A percentile compares a stretch with the other conserved stretches of the same genome.
Conservation (phyloP, 2,888 invertebrate species). For the Camptogramma bilineatum region DNA sequence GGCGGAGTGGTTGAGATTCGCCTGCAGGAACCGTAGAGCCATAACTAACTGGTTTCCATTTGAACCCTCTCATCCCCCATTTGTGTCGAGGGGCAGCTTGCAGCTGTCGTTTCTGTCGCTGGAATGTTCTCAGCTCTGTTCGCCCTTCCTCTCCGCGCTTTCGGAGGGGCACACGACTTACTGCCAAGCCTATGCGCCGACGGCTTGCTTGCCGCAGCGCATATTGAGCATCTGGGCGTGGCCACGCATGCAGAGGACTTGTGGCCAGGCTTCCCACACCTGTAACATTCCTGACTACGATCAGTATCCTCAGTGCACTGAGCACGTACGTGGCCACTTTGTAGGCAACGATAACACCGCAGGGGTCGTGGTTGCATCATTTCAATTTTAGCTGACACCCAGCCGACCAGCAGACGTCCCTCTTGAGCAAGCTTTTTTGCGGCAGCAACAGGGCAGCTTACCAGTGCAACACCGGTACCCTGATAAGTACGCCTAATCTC, state of each 20-base stretch:
- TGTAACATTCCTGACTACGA: constrained; percentile 9
- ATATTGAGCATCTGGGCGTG: neutral
- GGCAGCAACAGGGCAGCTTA: constrained; percentile 21
- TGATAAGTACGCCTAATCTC: constrained; percentile 2
- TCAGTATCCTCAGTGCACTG: constrained; percentile 15
- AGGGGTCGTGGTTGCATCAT: constrained; percentile 2
- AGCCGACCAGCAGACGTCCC: constrained; percentile 33
- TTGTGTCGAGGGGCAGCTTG: too few species aligned
- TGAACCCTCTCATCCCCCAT: too few species aligned
- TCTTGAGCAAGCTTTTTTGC: constrained; percentile 4
- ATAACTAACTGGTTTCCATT: neutral
- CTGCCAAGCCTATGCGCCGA: neutral
- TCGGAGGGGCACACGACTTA: neutral
- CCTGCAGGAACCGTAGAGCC: neutral
- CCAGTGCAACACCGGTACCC: neutral
- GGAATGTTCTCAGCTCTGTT: too few species aligned
- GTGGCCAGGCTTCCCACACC: neutral
- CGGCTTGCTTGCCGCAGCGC: neutral
- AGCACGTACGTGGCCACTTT: constrained; percentile 32
- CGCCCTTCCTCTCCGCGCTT: neutral
- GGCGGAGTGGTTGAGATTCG: neutral
- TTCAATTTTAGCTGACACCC: constrained; percentile 28
- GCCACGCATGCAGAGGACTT: neutral
- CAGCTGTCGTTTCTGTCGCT: too few species aligned
- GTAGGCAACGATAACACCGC: constrained; percentile 39